phyloP scores from a whole-genome alignment of 2,113 vertebrate genomes.

The Nannobrachium achirus region DNA sequence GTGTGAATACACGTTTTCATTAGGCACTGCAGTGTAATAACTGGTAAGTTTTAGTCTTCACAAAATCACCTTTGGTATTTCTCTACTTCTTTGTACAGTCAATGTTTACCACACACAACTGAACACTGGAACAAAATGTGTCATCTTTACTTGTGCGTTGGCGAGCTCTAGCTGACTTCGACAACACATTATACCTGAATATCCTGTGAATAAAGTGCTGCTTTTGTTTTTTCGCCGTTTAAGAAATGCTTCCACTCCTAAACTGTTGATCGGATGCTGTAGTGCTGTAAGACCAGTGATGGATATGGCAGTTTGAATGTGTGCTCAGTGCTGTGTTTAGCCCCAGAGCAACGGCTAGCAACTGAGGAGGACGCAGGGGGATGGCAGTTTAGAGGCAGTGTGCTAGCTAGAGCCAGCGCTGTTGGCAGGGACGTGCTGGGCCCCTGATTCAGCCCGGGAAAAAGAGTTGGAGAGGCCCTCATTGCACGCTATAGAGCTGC shows the following conservation, averaged over 20 bases:
- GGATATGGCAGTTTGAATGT: constrained; percentile 46
- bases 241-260: constrained; percentile 33
- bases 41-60: background rate
- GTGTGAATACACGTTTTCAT: no score
- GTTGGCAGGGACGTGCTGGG: no score
- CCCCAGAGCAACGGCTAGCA: constrained; percentile 46
- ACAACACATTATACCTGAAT: background rate
- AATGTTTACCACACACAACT: no score
- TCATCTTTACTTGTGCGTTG: constrained; percentile 20
- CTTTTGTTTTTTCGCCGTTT: constrained; percentile 11
- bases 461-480: no score
- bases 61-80: constrained; percentile 8
- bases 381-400: constrained; percentile 62
- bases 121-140: constrained; percentile 1
- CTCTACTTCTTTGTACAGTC: background rate
- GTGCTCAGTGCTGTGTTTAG: constrained; percentile 33
- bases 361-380: constrained; percentile 59
- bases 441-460: no score
- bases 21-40: no score
- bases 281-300: constrained; percentile 43
- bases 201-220: constrained; percentile 16
- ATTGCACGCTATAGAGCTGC: no score
- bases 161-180: background rate
- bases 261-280: constrained; percentile 57
- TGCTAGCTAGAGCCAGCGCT: constrained; percentile 47